Base-by-base conservation (phyloP, 2,888 invertebrate species). In the Chymomyza amoena region DNA sequence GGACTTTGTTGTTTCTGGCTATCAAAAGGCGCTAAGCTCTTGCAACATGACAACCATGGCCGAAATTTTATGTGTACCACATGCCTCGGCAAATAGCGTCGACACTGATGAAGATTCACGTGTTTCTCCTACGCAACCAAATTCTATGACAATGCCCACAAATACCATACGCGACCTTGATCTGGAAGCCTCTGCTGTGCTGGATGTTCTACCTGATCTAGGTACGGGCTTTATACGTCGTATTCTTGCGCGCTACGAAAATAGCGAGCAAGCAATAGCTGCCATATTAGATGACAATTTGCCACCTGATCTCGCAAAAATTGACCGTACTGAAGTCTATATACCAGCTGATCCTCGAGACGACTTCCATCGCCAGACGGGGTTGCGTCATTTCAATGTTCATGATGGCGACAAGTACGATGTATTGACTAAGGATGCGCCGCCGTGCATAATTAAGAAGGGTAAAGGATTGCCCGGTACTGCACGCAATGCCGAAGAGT, bases 401-500 rank as follows among this genome's bases (percentile, higher is more conserved):
- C 96, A 94, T 89, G 96, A 96, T 84, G 94, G 92, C 67, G 96
- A 96, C 89, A 93, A 95, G 88, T 96, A 96, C 90, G 96, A 96
- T 89, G 93, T 96, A 1, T 95, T 96, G 93, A 94, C 90, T 1
- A 93, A 69, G 87, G 91, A 90, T 86, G 92, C 75, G 90, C 93
- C 90, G 0, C 90, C 89, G 45, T 95, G 95, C 39, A 94, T 95
- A 82, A 93, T 93, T 68, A 94, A 94, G 88, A 93, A 94, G n/a
- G 92, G 89, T n/a, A 92, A 92, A 79, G 91, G 92, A 4, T 79
- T 91, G 65, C 92, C 92, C 0, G 89, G 90, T 60, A 93, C 91
- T 88, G 94, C 93, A 89, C 93, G 89, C 92, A 92, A 95, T 83
- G 88, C 95, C 0, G 92, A 92, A 36, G 93, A 94, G 45, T 90